phyloP scores from a whole-genome alignment of 2,888 invertebrate species.

The Acleris emargana region DNA sequence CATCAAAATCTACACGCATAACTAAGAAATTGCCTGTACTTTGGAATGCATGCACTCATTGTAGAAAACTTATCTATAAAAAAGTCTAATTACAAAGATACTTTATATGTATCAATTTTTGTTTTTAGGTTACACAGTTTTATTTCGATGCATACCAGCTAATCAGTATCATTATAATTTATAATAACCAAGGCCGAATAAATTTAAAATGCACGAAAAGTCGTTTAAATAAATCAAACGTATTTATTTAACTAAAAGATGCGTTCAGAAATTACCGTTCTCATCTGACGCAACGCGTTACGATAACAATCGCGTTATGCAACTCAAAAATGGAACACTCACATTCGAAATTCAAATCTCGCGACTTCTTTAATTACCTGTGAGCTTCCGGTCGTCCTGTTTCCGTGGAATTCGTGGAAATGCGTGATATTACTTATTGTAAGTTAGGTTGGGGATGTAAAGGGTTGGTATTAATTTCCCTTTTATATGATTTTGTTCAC shows the following conservation, averaged over 20 bases:
- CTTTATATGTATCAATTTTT: too few relatives aligned
- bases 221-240: conserved; percentile 24
- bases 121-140: too few relatives aligned
- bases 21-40: too few relatives aligned
- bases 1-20: too few relatives aligned
- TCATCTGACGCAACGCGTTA: conserved; percentile 37
- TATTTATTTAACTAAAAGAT: conserved; percentile 26
- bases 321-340: conserved; percentile 39
- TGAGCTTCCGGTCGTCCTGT: conserved; percentile 35
- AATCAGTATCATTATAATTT: background rate
- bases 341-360: conserved; percentile 37
- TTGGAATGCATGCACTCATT: too few relatives aligned
- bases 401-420: conserved; percentile 27
- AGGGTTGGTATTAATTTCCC: background rate
- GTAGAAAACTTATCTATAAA: too few relatives aligned
- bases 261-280: conserved; percentile 31
- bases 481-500: too few relatives aligned
- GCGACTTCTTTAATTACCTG: conserved; percentile 34
- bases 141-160: too few relatives aligned
- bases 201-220: conserved; percentile 6
- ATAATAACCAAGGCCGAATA: background rate
- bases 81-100: too few relatives aligned
- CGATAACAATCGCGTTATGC: conserved; percentile 38
- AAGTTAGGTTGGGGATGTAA: background rate
- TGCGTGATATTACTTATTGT: conserved; percentile 10